A percentile compares a stretch with the other conserved stretches of the same genome.
These are phyloP conservation scores for Struthidea cinerea DNA, from an alignment of 2,113 vertebrate species.

Conservation along the genomic window DNA sequence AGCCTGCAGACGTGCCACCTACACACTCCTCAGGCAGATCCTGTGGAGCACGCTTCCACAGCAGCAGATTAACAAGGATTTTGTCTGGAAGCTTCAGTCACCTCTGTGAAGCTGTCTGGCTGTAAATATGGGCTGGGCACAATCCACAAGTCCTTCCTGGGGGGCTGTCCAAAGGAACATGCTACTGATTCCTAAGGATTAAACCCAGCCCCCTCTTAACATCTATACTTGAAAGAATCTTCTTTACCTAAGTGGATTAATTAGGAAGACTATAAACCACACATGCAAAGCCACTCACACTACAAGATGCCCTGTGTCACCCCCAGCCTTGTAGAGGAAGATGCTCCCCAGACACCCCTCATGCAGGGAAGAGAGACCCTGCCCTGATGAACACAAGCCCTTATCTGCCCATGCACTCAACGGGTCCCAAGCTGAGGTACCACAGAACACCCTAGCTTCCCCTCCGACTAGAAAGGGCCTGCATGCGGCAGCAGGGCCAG, in stretches of 20 bases:
- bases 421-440: not conserved
- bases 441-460: not conserved
- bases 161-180: not conserved
- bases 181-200: constrained; percentile 36
- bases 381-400: not conserved
- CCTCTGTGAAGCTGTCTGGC: constrained; percentile 3
- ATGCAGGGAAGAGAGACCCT: not conserved
- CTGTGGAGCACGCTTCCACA: not conserved
- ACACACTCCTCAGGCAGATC: not conserved
- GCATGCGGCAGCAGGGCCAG: not conserved
- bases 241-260: constrained; percentile 56
- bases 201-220: constrained; percentile 19
- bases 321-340: not conserved
- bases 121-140: not conserved
- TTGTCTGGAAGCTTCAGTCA: constrained; percentile 28
- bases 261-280: constrained; percentile 4
- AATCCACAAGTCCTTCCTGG: not conserved
- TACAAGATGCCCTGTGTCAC: not conserved
- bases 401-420: accelerated
- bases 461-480: not conserved
- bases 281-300: constrained; percentile 30
- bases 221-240: constrained; percentile 22
- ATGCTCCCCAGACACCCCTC: not conserved
- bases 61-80: not conserved
- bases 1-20: not conserved